A percentile compares a stretch with the other conserved stretches of the same genome.
These are phyloP conservation scores for Muscicapa striata DNA, from an alignment of 2,797 vertebrate species.

Conservation along the genomic window DNA sequence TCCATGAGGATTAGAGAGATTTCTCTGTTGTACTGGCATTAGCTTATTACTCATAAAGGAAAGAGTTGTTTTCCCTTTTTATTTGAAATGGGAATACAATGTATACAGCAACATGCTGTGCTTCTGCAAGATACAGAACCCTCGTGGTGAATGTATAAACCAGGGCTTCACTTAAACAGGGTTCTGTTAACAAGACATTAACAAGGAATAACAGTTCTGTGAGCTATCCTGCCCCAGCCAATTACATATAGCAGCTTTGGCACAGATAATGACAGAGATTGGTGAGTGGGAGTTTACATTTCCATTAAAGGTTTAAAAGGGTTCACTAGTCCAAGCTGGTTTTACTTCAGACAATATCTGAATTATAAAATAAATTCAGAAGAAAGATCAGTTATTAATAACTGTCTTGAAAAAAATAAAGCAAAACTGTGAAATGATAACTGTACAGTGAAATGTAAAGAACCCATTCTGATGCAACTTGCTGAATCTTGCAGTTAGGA, in stretches of 20 bases:
- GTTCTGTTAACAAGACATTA: neutral
- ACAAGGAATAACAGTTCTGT: neutral
- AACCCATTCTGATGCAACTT: neutral
- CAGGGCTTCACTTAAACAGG: neutral
- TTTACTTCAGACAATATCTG: constrained; percentile 35
- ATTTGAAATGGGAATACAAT: neutral
- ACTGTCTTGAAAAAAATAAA: constrained; percentile 13
- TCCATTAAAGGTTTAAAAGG: constrained; percentile 27
- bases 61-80: neutral
- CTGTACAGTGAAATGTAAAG: neutral
- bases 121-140: neutral
- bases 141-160: neutral
- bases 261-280: neutral
- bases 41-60: neutral
- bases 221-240: neutral
- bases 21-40: neutral
- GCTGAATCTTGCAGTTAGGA: neutral
- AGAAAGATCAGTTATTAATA: constrained; percentile 15
- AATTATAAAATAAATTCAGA: constrained; percentile 17
- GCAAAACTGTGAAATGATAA: neutral
- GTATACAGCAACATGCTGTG: neutral
- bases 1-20: neutral
- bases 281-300: constrained; percentile 9
- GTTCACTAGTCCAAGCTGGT: constrained; percentile 1
- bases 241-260: neutral